Evolutionary conservation across 2,113 vertebrate species (phyloP).

Genomic region (Monopterus albus): DNA sequence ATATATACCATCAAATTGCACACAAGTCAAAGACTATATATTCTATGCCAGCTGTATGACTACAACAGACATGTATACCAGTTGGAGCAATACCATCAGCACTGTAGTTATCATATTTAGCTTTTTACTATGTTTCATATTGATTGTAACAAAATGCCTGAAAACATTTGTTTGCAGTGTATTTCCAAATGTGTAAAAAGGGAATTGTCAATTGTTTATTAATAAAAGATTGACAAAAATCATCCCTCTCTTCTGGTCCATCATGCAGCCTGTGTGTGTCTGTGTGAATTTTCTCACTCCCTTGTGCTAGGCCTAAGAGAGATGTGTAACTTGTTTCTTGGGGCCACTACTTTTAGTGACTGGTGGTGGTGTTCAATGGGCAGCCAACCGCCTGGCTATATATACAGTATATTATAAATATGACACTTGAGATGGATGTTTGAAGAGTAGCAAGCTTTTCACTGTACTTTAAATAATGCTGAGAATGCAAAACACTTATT

Average conservation of each 20-base stretch:
- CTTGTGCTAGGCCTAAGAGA: background rate
- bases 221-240: slow-evolving; percentile 85
- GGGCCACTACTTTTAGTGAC: slow-evolving; percentile 47
- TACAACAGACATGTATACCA: slow-evolving; percentile 55
- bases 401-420: slow-evolving; percentile 51
- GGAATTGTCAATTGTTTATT: slow-evolving; percentile 88
- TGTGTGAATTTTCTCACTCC: background rate
- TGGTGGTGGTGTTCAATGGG: slow-evolving; percentile 34
- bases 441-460: slow-evolving; percentile 44
- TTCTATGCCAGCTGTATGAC: slow-evolving; percentile 47
- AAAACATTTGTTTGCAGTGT: slow-evolving; percentile 70
- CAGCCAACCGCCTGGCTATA: slow-evolving; percentile 48
- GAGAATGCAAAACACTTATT: slow-evolving; percentile 19
- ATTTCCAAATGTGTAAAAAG: slow-evolving; percentile 84
- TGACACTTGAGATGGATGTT: slow-evolving; percentile 68
- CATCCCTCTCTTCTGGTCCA: background rate
- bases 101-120: slow-evolving; percentile 70
- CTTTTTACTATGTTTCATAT: slow-evolving; percentile 71
- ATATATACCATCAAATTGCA: slow-evolving; percentile 73
- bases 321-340: slow-evolving; percentile 9
- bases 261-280: background rate
- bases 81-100: slow-evolving; percentile 63
- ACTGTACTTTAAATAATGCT: slow-evolving; percentile 54
- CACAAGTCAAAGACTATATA: slow-evolving; percentile 57
- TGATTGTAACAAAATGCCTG: slow-evolving; percentile 72